Percentiles rank a stretch among this genome's conserved stretches.
Evolutionary conservation across 2,797 vertebrate genomes (phyloP).

Genomic region (Bovichtus diacanthus): DNA sequence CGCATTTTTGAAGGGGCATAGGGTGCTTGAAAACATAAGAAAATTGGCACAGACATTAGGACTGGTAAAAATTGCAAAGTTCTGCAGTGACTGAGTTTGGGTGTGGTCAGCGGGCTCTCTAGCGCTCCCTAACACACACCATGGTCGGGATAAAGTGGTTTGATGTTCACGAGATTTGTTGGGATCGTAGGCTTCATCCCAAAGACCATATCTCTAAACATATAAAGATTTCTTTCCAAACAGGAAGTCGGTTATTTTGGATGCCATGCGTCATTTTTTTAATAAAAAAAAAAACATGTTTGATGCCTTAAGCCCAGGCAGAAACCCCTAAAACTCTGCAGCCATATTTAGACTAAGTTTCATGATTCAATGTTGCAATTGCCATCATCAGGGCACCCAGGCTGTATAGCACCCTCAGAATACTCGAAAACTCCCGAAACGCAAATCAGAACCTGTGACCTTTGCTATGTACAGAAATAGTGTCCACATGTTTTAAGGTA

Average conservation of each 20-base stretch:
- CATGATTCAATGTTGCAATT: too few relatives aligned
- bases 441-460: too few relatives aligned
- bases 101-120: not conserved
- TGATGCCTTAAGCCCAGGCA: too few relatives aligned
- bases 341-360: not conserved
- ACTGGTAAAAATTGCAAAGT: not conserved
- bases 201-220: too few relatives aligned
- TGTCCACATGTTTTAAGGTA: too few relatives aligned
- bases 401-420: not conserved
- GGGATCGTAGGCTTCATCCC: not conserved
- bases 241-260: too few relatives aligned
- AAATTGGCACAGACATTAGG: not conserved
- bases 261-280: too few relatives aligned
- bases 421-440: too few relatives aligned
- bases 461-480: too few relatives aligned
- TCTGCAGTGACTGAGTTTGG: not conserved
- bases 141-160: not conserved
- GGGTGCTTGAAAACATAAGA: not conserved
- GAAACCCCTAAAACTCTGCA: rapidly evolving
- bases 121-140: not conserved
- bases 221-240: too few relatives aligned
- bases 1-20: not conserved
- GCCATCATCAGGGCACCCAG: too few relatives aligned
- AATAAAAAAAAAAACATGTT: too few relatives aligned
- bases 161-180: not conserved